Base-by-base conservation (phyloP, 2,888 invertebrate species). In the Drosophila pegasa region DNA sequence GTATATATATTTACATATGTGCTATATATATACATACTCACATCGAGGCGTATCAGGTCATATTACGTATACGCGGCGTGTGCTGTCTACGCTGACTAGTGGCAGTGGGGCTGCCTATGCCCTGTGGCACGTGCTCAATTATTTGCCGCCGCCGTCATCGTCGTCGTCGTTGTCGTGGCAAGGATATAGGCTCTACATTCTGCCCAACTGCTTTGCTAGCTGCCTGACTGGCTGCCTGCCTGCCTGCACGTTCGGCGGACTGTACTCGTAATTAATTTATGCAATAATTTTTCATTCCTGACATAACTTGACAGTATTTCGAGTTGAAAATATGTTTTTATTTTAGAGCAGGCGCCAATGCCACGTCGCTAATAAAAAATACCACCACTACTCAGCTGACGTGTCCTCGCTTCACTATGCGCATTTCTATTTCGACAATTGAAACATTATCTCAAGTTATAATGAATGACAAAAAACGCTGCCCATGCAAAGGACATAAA, bases 271-370 rank as follows among this genome's bases (percentile, higher is more conserved):
- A 86, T 85, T 88, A 87, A 88, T 85, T 85, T 87, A 88, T 85
- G 87, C 81, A 85, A 85, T 85, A 87, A 85, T 85, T 83, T 88
- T 87, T 78, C 81, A 88, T 87, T 78, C 78, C 88, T 68, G 76
- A 80, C 87, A 86, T 84, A 80, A 88, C 80, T 76, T 69, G 81
- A 75, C 75, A 75, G 70, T 73, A 78, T 82, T 75, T 55, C 57
- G 43, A 59, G 64, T 37, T 41, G 41, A 40, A 54, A 72, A 68
- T 75, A 73, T 75, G 71, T 78, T 83, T 75, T 70, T 57, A 84
- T 84, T 87, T 87, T 78, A 66, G 67, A 74, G 76, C 57, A 25
- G 38, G 51, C 45, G 60, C 37, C n/a, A 18, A 22, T 18, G 9
- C 20, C 27, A 22, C 48, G 58, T 54, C 9, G 43, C 58, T 45